Evolutionary conservation across 2,113 vertebrate species (phyloP).

Genomic region (Puntigrus tetrazona): DNA sequence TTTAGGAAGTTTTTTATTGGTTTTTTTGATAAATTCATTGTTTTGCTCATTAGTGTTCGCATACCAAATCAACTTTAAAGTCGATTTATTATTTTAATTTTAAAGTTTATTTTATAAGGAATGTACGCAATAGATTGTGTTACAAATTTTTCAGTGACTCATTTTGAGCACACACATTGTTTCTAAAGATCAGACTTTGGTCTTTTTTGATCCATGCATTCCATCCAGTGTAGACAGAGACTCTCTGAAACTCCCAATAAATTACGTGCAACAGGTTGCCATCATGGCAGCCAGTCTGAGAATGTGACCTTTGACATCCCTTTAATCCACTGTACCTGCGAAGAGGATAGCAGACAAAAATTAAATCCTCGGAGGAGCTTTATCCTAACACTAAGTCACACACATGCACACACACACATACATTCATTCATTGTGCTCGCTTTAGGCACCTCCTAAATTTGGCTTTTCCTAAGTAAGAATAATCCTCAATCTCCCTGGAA

Average conservation of each 20-base stretch:
- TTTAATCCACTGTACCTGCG: slow-evolving; percentile 51
- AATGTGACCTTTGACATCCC: slow-evolving; percentile 52
- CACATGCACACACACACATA: slow-evolving; percentile 19
- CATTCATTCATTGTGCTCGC: slow-evolving; percentile 23
- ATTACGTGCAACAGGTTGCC: slow-evolving; percentile 47
- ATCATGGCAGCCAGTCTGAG: slow-evolving; percentile 50
- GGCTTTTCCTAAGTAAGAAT: slow-evolving; percentile 27
- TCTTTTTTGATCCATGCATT: slow-evolving; percentile 31
- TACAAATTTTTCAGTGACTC: background rate
- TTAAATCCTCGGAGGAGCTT: slow-evolving; percentile 43
- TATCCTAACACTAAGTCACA: slow-evolving; percentile 24
- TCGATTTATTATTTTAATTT: background rate
- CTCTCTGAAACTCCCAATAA: slow-evolving; percentile 45
- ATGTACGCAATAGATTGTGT: background rate
- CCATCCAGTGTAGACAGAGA: slow-evolving; percentile 24
- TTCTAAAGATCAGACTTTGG: background rate
- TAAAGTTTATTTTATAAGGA: background rate
- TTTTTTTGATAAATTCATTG: background rate
- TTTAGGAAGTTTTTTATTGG: too few species aligned
- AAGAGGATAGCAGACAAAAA: slow-evolving; percentile 44
- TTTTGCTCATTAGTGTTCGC: background rate
- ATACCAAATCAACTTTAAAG: background rate
- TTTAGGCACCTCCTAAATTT: slow-evolving; percentile 17
- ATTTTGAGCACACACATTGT: background rate
- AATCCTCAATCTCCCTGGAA: slow-evolving; percentile 19